Percentiles rank a stretch among this genome's conserved stretches.
Evolutionary conservation across 2,113 vertebrate genomes (phyloP).

Genomic region (Uropsilus gracilis): DNA sequence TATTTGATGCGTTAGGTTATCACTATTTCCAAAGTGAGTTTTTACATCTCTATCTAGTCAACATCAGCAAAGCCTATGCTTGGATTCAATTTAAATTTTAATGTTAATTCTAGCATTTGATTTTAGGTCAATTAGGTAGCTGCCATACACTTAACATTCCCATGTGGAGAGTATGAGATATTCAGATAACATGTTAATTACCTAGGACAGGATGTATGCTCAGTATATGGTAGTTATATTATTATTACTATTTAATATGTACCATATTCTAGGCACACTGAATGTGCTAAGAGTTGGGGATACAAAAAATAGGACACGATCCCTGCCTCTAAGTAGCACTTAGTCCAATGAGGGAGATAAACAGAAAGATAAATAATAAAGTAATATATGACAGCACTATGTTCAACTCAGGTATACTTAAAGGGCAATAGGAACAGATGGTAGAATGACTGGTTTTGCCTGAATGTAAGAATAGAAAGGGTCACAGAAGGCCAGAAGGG

Average conservation of each 20-base stretch:
- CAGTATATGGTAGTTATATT: background rate
- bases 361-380: background rate
- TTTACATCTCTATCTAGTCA: conserved; percentile 15
- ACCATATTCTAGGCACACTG: background rate
- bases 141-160: background rate
- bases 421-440: conserved; percentile 47
- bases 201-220: background rate
- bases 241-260: background rate
- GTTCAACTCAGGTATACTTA: background rate
- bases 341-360: background rate
- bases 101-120: background rate
- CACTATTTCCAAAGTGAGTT: conserved; percentile 37
- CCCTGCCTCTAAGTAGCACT: background rate
- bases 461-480: background rate
- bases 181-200: conserved; percentile 12
- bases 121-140: background rate
- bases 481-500: background rate
- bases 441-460: background rate
- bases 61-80: background rate
- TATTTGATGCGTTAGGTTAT: conserved; percentile 1
- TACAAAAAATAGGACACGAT: background rate
- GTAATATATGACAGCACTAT: background rate
- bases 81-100: background rate
- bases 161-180: background rate
- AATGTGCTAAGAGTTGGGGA: background rate